Evolutionary conservation across 2,113 vertebrate genomes (phyloP).

Genomic region (Panthera uncia): DNA sequence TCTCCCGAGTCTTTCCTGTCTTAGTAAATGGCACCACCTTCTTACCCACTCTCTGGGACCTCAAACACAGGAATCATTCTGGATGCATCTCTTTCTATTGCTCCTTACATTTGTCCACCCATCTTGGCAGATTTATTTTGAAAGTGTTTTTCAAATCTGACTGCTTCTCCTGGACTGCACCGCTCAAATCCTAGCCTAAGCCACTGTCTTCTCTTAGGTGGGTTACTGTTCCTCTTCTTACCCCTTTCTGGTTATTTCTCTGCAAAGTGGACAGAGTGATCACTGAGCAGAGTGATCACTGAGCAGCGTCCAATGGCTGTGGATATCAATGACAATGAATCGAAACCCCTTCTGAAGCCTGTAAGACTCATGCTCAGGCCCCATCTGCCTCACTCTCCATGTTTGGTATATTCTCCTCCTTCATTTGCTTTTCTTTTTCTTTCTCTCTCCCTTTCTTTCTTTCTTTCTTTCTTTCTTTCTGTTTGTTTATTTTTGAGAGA

Average conservation of each 20-base stretch:
- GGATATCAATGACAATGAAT: background rate
- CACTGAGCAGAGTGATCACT: background rate
- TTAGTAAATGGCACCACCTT: background rate
- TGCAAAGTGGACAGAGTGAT: background rate
- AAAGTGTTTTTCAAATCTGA: background rate
- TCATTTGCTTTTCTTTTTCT: background rate
- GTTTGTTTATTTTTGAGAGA: no score
- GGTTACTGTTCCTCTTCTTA: background rate
- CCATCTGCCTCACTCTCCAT: rapidly evolving
- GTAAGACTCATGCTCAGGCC: rapidly evolving
- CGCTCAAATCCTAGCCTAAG: background rate
- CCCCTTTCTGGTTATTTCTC: background rate
- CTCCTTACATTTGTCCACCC: background rate
- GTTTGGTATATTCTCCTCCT: rapidly evolving
- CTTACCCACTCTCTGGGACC: background rate
- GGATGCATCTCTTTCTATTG: background rate
- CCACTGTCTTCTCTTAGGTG: background rate
- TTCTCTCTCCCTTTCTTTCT: no score
- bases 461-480: no score
- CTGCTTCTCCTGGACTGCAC: background rate
- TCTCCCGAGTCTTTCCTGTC: background rate
- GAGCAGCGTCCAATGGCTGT: background rate
- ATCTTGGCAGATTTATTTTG: background rate
- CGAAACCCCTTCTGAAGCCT: background rate
- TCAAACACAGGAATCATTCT: background rate